Conservation (phyloP, 1,140 invertebrate genomes). For the Aphaenogaster ashmeadi region DNA sequence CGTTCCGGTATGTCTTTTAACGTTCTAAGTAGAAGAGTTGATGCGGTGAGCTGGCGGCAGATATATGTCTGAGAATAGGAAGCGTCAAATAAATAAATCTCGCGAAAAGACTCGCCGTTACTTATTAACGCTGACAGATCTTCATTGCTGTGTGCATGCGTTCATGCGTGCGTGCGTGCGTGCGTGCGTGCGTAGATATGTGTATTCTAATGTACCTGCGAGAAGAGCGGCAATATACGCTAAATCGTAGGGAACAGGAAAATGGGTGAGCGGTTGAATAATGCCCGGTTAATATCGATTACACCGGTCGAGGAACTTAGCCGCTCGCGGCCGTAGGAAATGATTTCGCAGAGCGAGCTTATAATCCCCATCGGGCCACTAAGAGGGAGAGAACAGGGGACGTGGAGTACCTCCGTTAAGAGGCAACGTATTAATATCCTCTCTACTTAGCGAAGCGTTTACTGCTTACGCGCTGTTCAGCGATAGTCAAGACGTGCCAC, state of each 20-base stretch:
- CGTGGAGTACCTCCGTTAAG: conserved; percentile 63
- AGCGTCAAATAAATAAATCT: conserved; percentile 60
- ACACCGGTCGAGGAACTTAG: conserved; percentile 39
- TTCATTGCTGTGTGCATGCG: conserved; percentile 18
- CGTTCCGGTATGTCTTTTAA: conserved; percentile 23
- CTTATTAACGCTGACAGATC: conserved; percentile 73
- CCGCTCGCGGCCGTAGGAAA: conserved; percentile 47
- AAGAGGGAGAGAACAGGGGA: conserved; percentile 21
- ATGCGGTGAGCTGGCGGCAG: background rate
- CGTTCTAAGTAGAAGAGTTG: conserved; percentile 5
- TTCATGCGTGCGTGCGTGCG: too few relatives aligned
- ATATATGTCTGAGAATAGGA: conserved; percentile 32
- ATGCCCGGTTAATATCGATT: conserved; percentile 61
- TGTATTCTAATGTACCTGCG: conserved; percentile 24
- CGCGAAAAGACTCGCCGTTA: conserved; percentile 63
- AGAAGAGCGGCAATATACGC: conserved; percentile 10
- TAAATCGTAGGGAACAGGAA: conserved; percentile 34
- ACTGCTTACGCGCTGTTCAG: conserved; percentile 68
- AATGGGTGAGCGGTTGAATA: conserved; percentile 41
- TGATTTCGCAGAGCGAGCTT: conserved; percentile 46
- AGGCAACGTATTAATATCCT: conserved; percentile 71
- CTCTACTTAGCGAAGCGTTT: conserved; percentile 75
- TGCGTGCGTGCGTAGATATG: background rate
- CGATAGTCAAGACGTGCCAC: conserved; percentile 68
- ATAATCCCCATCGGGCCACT: conserved; percentile 37